Percentiles rank a stretch among this genome's conserved stretches.
phyloP scores from a whole-genome alignment of 2,888 invertebrate species.

The Ganaspis brasiliensis region DNA sequence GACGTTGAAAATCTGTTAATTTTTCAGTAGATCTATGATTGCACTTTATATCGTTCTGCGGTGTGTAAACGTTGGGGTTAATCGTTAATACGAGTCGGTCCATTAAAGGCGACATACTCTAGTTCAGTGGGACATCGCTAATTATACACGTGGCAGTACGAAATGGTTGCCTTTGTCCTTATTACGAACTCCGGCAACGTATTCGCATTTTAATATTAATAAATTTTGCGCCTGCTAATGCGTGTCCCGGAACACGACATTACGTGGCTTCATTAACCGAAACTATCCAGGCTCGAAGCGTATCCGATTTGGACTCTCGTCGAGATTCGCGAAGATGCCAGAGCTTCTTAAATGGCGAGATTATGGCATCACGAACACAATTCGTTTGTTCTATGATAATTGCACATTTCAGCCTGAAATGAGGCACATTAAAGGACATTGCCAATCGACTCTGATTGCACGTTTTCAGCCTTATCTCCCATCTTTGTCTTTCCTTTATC shows the following conservation, averaged over 20 bases:
- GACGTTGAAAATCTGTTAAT: too few species aligned
- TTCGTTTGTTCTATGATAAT: constrained; percentile 28
- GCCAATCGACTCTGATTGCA: constrained; percentile 22
- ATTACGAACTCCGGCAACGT: constrained; percentile 52
- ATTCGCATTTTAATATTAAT: constrained; percentile 59
- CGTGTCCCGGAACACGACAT: constrained; percentile 31
- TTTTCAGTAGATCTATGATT: constrained; percentile 57
- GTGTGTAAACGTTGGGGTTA: constrained; percentile 69
- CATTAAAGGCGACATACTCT: constrained; percentile 70
- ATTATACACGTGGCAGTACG: constrained; percentile 66
- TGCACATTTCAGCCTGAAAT: constrained; percentile 5
- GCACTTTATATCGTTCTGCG: constrained; percentile 70
- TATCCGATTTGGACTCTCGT: constrained; percentile 33
- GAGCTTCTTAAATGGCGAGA: constrained; percentile 6
- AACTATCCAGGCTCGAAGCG: constrained; percentile 46
- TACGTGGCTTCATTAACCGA: constrained; percentile 56
- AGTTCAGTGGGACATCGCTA: constrained; percentile 67
- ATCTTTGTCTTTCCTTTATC: background rate
- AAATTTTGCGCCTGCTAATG: constrained; percentile 51
- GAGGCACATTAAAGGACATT: constrained; percentile 22
- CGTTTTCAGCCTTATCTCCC: background rate
- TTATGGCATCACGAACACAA: constrained; percentile 36
- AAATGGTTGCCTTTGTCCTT: constrained; percentile 34
- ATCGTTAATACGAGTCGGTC: constrained; percentile 68
- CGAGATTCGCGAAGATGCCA: constrained; percentile 4